These are phyloP conservation scores for Fistularia tabacaria DNA, from an alignment of 2,797 vertebrate species.

Conservation along the genomic window DNA sequence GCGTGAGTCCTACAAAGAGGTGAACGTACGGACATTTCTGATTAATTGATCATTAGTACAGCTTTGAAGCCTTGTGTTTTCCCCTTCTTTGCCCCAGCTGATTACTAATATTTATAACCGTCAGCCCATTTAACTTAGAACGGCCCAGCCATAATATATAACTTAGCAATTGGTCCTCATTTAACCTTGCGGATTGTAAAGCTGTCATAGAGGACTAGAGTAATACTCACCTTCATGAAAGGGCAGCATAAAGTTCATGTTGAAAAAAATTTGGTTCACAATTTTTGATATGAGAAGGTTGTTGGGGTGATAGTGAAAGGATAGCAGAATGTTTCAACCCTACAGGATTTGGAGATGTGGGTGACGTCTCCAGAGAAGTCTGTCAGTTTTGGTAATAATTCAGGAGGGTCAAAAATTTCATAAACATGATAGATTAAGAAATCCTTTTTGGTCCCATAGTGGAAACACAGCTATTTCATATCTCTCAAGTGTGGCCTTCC, in stretches of 20 bases:
- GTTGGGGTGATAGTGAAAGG: background rate
- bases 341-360: background rate
- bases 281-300: background rate
- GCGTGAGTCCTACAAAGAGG: slow-evolving; percentile 58
- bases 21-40: slow-evolving; percentile 74
- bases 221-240: slow-evolving; percentile 53
- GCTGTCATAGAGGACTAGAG: slow-evolving; percentile 55
- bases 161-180: slow-evolving; percentile 67
- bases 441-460: no score
- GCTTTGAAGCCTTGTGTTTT: slow-evolving; percentile 68
- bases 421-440: no score
- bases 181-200: slow-evolving; percentile 67
- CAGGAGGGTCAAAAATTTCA: no score
- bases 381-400: no score
- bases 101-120: slow-evolving; percentile 84
- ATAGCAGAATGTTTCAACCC: background rate
- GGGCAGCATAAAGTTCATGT: slow-evolving; percentile 34
- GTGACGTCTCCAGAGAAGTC: no score
- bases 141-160: slow-evolving; percentile 64
- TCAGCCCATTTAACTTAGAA: slow-evolving; percentile 69
- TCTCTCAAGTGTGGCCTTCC: no score
- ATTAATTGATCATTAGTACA: slow-evolving; percentile 76
- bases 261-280: slow-evolving; percentile 28
- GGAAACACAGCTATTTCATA: no score
- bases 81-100: slow-evolving; percentile 45